Base-by-base conservation (phyloP, 2,888 invertebrate species). In the Parascotia fuliginaria region DNA sequence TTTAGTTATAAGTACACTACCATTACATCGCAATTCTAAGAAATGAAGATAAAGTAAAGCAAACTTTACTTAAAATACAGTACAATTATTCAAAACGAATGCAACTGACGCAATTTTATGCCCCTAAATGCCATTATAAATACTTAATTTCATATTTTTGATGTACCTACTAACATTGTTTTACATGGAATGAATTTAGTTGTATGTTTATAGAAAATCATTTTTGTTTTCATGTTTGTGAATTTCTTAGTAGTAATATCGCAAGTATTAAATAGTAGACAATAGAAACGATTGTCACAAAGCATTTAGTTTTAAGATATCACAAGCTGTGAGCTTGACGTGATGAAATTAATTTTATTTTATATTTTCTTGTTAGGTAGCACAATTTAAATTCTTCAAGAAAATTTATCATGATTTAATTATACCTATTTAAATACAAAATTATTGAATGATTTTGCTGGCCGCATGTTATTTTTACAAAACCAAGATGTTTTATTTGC, bases 301-400 rank as follows among this genome's bases (percentile, higher is more conserved):
- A 80, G 70, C 69, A 75, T 81, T 75, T 83, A 82, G 75, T 75
- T 79, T 66, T 85, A 84, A 81, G 66, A 70, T 64, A 60, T 64
- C 37, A 53, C 65, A 72, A 75, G 77, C 76, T 78, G 50, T 64
- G 66, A 79, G 78, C 75, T 79, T 74, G 65, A 44, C 56, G 31
- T 57, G 42, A 42, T 54, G 38, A 36, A 55, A 54, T 31, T 58
- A 52, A 42, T 57, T 60, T 60, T 49, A 53, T 50, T 65, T 53
- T 42, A 42, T 33, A 42, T 11, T 16, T 49, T 50, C 57, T 48
- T 50, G 7, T 41, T 34, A 39, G 40, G 45, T 41, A 52, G 40
- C 50, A 51, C 33, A 37, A 60, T 32, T 51, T 22, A 39, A 32
- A 52, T 52, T 63, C 15, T 33, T 31, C 13, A 16, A 43, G 32